phyloP scores from a whole-genome alignment of 2,113 vertebrate species.

The Pterocles burchelli region DNA sequence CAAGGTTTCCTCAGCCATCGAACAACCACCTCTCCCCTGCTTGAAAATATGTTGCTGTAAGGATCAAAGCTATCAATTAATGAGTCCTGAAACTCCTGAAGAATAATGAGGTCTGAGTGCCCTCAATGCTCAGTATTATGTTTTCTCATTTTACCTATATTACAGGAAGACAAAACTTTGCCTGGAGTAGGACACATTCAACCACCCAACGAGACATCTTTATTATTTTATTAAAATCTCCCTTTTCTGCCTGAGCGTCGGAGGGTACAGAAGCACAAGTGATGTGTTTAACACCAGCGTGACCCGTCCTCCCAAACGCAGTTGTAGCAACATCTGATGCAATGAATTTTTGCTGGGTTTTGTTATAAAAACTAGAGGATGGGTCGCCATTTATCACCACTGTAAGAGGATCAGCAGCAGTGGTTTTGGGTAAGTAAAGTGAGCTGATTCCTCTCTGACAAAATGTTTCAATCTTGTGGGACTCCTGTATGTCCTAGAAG shows the following conservation, averaged over 20 bases:
- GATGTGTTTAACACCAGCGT: background rate
- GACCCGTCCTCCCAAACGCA: background rate
- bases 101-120: background rate
- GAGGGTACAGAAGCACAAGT: background rate
- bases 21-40: background rate
- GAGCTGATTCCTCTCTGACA: background rate
- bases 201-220: background rate
- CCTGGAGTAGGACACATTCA: background rate
- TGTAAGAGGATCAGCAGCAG: background rate
- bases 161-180: background rate
- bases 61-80: background rate
- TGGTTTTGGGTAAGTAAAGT: background rate
- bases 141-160: background rate
- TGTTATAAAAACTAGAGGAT: background rate
- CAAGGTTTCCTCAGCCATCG: accelerated
- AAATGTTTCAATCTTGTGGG: background rate
- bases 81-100: background rate
- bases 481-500: background rate
- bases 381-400: background rate
- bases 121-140: background rate
- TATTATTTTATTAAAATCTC: background rate
- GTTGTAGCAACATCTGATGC: background rate
- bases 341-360: background rate
- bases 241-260: background rate
- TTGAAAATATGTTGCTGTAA: background rate